These are phyloP conservation scores for Heteronetta atricapilla DNA, from an alignment of 2,113 vertebrate species.

Conservation along the genomic window DNA sequence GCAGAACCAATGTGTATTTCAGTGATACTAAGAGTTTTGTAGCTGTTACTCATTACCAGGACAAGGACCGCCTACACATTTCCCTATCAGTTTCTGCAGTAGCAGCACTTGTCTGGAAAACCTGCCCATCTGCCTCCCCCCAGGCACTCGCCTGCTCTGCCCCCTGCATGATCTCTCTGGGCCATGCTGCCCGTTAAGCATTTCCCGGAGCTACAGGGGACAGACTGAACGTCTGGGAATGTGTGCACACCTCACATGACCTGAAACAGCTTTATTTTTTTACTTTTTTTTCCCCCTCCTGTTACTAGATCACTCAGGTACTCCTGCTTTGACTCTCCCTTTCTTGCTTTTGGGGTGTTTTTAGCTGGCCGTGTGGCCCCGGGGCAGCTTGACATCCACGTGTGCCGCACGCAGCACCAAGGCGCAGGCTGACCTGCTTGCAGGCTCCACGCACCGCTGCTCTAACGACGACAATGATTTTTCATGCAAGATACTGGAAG, in stretches of 20 bases:
- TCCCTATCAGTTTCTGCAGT: not conserved
- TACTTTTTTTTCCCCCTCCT: accelerated
- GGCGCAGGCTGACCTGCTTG: conserved; percentile 2
- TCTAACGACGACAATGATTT: not conserved
- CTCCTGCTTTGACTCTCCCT: conserved; percentile 19
- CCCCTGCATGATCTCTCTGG: not conserved
- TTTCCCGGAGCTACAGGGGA: not conserved
- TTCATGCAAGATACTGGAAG: not conserved
- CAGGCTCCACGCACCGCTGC: not conserved
- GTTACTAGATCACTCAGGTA: conserved; percentile 19
- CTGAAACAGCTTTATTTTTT: not conserved
- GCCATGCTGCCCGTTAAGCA: not conserved
- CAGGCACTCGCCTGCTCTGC: not conserved
- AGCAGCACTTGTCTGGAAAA: not conserved
- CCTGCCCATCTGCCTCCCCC: conserved; percentile 20
- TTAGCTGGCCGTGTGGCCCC: not conserved
- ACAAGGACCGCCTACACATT: not conserved
- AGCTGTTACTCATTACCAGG: conserved; percentile 18
- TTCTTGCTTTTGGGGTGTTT: not conserved
- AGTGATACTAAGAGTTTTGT: conserved; percentile 3
- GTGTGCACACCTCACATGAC: not conserved
- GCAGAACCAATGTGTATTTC: not conserved
- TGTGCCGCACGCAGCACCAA: not conserved
- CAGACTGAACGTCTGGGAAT: conserved; percentile 32
- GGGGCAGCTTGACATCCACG: not conserved